Percentiles rank a stretch among this genome's conserved stretches.
Conservation (phyloP, 2,797 vertebrate species). For the Chaetophractus vellerosus region DNA sequence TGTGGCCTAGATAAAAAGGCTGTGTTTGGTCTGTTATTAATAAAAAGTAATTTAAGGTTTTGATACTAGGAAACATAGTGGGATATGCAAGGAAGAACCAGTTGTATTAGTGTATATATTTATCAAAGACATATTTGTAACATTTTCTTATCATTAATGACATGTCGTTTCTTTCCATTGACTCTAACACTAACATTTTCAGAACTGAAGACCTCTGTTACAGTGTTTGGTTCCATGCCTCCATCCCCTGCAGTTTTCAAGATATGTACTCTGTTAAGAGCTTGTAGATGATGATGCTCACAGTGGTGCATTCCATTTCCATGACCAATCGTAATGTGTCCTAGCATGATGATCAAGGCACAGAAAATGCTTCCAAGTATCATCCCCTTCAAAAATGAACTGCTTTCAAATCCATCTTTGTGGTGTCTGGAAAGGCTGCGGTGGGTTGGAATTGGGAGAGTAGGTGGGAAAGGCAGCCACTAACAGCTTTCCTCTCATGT, state of each 20-base stretch:
- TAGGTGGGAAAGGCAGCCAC: too few relatives aligned
- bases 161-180: slow-evolving; percentile 93
- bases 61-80: slow-evolving; percentile 96
- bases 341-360: slow-evolving; percentile 93
- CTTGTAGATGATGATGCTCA: slow-evolving; percentile 96
- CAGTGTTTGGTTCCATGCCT: slow-evolving; percentile 95
- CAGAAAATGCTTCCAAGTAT: slow-evolving; percentile 95
- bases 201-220: slow-evolving; percentile 96
- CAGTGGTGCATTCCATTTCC: slow-evolving; percentile 88
- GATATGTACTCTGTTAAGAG: slow-evolving; percentile 95
- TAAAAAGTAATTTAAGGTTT: slow-evolving; percentile 98
- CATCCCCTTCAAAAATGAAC: slow-evolving; percentile 96
- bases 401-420: slow-evolving; percentile 94
- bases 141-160: slow-evolving; percentile 96
- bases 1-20: slow-evolving; percentile 96
- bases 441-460: too few relatives aligned
- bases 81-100: slow-evolving; percentile 97
- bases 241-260: slow-evolving; percentile 90
- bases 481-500: too few relatives aligned
- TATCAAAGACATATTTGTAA: slow-evolving; percentile 93
- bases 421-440: too few relatives aligned
- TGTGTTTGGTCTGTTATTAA: slow-evolving; percentile 95
- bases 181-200: slow-evolving; percentile 94
- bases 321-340: slow-evolving; percentile 90
- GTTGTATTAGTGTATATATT: slow-evolving; percentile 92